Evolutionary conservation across 2,113 vertebrate species (phyloP).

Genomic region (Elaphurus davidianus): DNA sequence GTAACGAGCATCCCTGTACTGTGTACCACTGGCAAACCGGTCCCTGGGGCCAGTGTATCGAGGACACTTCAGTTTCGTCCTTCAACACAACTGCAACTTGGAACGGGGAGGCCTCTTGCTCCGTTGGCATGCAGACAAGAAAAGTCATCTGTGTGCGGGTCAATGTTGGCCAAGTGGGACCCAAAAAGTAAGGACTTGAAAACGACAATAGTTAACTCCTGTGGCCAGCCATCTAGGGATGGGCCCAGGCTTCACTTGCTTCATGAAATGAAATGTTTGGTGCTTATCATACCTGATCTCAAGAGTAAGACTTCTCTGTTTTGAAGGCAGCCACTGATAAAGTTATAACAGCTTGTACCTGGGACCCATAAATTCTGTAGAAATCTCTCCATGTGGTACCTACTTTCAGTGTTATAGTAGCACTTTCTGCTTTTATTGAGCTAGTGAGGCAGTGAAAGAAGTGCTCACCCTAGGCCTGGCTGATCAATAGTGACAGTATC

Average conservation of each 20-base stretch:
- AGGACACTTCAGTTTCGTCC: conserved; percentile 88
- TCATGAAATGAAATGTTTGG: neutral
- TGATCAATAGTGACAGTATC: conserved; percentile 48
- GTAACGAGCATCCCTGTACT: conserved; percentile 95
- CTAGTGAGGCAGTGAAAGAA: neutral
- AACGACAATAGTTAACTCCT: neutral
- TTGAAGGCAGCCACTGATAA: neutral
- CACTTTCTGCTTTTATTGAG: conserved; percentile 45
- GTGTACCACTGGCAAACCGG: conserved; percentile 98
- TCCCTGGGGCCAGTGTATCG: conserved; percentile 92
- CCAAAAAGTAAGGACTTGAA: conserved; percentile 92
- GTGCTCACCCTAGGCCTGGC: conserved; percentile 7
- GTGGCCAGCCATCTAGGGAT: neutral
- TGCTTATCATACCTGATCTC: neutral
- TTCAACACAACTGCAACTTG: conserved; percentile 86
- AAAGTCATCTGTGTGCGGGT: conserved; percentile 98
- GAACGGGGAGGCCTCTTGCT: conserved; percentile 85
- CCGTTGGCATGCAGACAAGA: conserved; percentile 94
- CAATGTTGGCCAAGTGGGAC: conserved; percentile 98
- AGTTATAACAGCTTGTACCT: neutral
- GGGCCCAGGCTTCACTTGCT: neutral
- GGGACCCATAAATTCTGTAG: conserved; percentile 34
- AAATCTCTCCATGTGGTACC: neutral
- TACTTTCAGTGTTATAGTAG: conserved; percentile 37
- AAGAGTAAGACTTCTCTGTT: conserved; percentile 48